These are phyloP conservation scores for Dreissena rostriformis DNA, from an alignment of 1,140 invertebrate genomes.

Conservation along the genomic window DNA sequence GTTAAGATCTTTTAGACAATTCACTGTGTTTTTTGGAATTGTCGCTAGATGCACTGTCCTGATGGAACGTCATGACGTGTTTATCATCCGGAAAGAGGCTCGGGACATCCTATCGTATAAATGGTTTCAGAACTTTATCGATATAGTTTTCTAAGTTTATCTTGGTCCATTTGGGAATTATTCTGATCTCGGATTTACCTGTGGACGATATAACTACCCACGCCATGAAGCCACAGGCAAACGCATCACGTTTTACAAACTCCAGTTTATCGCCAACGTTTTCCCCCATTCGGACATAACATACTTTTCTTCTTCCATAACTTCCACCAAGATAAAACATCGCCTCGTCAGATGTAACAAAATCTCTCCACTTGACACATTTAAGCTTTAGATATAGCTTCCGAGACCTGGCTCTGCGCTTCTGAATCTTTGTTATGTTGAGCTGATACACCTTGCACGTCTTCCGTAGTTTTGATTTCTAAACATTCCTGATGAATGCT, in stretches of 20 bases:
- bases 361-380: too few relatives aligned
- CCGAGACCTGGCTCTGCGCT: too few relatives aligned
- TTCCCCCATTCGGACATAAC: constrained; percentile 6
- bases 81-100: constrained; percentile 2
- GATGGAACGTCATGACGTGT: not conserved
- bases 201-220: not conserved
- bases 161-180: not conserved
- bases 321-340: constrained; percentile 17
- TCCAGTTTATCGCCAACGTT: constrained; percentile 31
- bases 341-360: not conserved
- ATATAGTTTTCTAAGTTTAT: not conserved
- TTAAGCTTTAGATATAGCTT: not conserved
- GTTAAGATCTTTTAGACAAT: too few relatives aligned
- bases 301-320: constrained; percentile 13
- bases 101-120: constrained; percentile 2
- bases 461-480: too few relatives aligned
- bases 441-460: too few relatives aligned
- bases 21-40: not conserved
- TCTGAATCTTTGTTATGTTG: too few relatives aligned
- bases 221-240: constrained; percentile 39
- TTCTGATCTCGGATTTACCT: not conserved
- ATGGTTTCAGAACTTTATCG: constrained; percentile 17
- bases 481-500: too few relatives aligned
- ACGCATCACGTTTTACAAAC: constrained; percentile 32
- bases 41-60: constrained; percentile 23